Conservation (phyloP, 2,797 vertebrate genomes). For the Mormyrops boulengeri region DNA sequence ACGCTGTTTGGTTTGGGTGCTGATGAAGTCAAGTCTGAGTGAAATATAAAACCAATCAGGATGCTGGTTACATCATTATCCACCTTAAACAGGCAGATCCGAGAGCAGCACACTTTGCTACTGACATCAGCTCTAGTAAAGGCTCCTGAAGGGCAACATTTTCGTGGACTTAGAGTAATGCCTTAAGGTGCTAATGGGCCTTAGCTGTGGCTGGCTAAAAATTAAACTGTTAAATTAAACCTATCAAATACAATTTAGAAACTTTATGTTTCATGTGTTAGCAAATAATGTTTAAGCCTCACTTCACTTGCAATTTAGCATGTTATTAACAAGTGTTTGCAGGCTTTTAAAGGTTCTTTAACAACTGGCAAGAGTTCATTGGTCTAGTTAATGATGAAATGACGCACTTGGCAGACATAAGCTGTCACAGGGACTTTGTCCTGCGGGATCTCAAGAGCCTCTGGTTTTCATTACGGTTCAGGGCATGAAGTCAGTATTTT, state of each 20-base stretch:
- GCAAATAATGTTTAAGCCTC: background rate
- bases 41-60: background rate
- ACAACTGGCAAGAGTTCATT: constrained; percentile 33
- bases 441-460: constrained; percentile 30
- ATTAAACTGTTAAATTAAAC: background rate
- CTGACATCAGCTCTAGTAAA: background rate
- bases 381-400: constrained; percentile 43
- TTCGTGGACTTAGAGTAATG: background rate
- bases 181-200: background rate
- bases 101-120: background rate
- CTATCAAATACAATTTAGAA: background rate
- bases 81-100: background rate
- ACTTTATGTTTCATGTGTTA: background rate
- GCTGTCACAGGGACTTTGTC: constrained; percentile 35
- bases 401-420: constrained; percentile 38
- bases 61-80: background rate
- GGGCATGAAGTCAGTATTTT: background rate
- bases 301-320: background rate
- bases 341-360: constrained; percentile 47
- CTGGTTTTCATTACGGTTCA: background rate
- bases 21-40: background rate
- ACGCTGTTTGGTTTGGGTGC: background rate
- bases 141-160: background rate
- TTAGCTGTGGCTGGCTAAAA: background rate
- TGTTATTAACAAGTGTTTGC: constrained; percentile 20